phyloP scores from a whole-genome alignment of 2,888 invertebrate genomes.

The Drosophila nr. perissopoda region DNA sequence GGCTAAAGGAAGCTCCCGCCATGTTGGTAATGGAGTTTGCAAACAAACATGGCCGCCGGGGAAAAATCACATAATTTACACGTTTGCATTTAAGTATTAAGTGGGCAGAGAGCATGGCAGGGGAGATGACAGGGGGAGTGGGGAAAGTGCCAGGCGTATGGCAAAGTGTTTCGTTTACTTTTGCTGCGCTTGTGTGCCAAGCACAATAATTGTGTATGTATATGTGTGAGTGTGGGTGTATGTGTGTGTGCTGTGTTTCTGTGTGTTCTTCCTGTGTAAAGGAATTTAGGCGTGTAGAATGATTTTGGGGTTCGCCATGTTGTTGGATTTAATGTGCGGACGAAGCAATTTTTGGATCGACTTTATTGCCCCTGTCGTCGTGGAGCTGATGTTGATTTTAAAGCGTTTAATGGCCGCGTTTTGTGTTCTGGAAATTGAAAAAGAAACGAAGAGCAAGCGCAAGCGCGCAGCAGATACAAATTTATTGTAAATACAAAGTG shows the following conservation, averaged over 20 bases:
- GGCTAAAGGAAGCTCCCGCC: constrained; percentile 66
- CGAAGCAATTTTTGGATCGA: constrained; percentile 78
- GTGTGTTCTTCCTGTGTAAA: constrained; percentile 34
- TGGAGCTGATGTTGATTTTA: constrained; percentile 74
- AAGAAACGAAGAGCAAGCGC: constrained; percentile 37
- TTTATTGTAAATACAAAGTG: constrained; percentile 70
- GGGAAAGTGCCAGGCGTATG: constrained; percentile 7
- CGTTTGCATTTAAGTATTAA: constrained; percentile 80
- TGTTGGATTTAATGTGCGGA: constrained; percentile 70
- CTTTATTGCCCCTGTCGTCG: constrained; percentile 73
- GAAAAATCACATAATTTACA: constrained; percentile 80
- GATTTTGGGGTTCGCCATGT: constrained; percentile 56
- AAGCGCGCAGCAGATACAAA: constrained; percentile 31
- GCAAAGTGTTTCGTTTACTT: constrained; percentile 77
- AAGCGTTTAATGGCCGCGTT: constrained; percentile 74
- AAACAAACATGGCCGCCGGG: constrained; percentile 81
- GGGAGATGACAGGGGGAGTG: background rate
- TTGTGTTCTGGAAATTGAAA: constrained; percentile 68
- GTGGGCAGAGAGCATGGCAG: constrained; percentile 56
- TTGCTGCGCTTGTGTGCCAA: constrained; percentile 66
- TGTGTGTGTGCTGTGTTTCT: constrained; percentile 17
- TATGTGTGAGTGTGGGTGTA: constrained; percentile 15
- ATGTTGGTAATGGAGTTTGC: constrained; percentile 79
- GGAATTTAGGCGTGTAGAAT: constrained; percentile 62
- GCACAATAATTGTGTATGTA: constrained; percentile 61